Evolutionary conservation across 2,113 vertebrate species (phyloP), one percentile per base, ranked within the genome.

Genomic region (Actenoides hombroni): DNA sequence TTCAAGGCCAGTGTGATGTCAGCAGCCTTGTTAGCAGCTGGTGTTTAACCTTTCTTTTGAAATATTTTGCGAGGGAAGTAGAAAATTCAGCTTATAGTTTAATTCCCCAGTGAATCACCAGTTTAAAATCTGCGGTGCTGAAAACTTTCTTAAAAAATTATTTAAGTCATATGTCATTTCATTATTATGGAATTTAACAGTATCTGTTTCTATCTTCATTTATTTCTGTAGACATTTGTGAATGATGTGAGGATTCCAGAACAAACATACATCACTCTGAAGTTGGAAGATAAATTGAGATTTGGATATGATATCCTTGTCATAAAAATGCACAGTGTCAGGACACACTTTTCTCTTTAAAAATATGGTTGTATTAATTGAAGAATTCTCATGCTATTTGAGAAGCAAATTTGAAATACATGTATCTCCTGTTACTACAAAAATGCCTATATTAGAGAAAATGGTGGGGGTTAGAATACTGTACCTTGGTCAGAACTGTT

Each of bases 261-360:
- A 93, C 99, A 99, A 97, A 99, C 99, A 84, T 99, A 99, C 42
- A 99, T 99, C 95, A 99, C 99, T 67, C 98, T 99, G 97, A 99
- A 99, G 97, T 96, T 99, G 94, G 99, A 99, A 97, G 99, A 99
- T 97, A 99, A 99, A 96, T 96, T 99, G 95, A 98, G 99, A 98
- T 99, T 99, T 98, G 99, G 99, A 97, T 99, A 99, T 98, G 99
- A 99, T 99, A 99, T 99, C 99, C 99, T 99, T 99, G 84, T 51
- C 26, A 69, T 53, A 51, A 74, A 92, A 92, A 96, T 85, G 25
- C 53, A 5, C 13, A 42, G 33, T 51, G 19, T 15, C 0, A 0
- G 48, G 33, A 26, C 21, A 57, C 4, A 1, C 14, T 73, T 81
- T 11, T 40, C 13, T 71, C 44, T 7, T 12, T 69, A 24, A 8